These are phyloP conservation scores for Xanthostigma xanthostigma DNA, from an alignment of 2,888 invertebrate species.

Conservation along the genomic window DNA sequence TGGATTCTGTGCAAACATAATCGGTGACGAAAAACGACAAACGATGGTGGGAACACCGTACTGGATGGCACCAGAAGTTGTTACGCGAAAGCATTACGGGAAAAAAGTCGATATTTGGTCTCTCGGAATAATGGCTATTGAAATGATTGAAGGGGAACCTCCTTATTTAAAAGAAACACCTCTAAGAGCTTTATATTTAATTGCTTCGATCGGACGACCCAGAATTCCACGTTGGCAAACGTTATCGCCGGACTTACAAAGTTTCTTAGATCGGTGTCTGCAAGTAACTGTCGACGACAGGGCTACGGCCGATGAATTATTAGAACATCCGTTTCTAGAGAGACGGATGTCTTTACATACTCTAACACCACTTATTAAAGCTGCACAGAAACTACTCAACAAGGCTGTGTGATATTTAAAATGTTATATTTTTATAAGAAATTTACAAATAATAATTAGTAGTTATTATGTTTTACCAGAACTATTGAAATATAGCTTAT, in stretches of 20 bases:
- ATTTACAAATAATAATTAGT: too few species aligned
- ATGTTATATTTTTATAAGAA: neutral
- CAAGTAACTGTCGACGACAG: conserved; percentile 69
- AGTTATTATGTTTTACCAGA: too few species aligned
- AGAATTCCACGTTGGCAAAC: conserved; percentile 71
- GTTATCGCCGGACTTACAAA: conserved; percentile 60
- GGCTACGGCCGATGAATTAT: conserved; percentile 59
- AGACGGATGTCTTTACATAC: conserved; percentile 68
- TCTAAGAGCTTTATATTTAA: conserved; percentile 79
- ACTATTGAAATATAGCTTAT: too few species aligned
- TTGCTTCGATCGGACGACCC: conserved; percentile 90
- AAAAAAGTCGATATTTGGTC: conserved; percentile 92
- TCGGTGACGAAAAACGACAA: conserved; percentile 86
- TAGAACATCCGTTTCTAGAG: conserved; percentile 64
- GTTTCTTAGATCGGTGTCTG: conserved; percentile 77
- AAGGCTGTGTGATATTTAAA: conserved; percentile 27
- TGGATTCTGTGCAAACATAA: conserved; percentile 95
- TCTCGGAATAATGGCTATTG: conserved; percentile 95
- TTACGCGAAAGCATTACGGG: conserved; percentile 83
- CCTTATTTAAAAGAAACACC: conserved; percentile 94
- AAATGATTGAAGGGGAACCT: conserved; percentile 94
- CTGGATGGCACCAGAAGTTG: conserved; percentile 97
- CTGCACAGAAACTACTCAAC: conserved; percentile 73
- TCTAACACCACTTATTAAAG: conserved; percentile 77
- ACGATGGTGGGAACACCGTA: conserved; percentile 98